A percentile compares a stretch with the other conserved stretches of the same genome.
Conservation (phyloP, 2,797 vertebrate genomes). For the Eulemur mongoz region DNA sequence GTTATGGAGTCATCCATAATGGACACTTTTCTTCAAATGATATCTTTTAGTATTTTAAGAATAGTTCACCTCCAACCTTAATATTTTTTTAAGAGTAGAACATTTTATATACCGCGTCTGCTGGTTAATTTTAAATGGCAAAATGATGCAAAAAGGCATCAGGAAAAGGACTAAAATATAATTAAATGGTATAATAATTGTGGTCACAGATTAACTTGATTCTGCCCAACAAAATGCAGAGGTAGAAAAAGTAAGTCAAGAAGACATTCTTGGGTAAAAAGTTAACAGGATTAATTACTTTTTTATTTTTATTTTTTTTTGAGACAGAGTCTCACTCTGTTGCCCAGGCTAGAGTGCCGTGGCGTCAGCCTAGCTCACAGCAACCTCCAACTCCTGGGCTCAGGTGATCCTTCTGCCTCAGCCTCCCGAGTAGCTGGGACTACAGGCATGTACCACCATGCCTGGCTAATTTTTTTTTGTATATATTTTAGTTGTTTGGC, state of each 20-base stretch:
- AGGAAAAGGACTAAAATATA: background rate
- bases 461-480: too few species aligned
- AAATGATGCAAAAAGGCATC: background rate
- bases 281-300: background rate
- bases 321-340: too few species aligned
- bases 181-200: background rate
- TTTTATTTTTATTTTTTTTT: too few species aligned
- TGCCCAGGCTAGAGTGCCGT: too few species aligned
- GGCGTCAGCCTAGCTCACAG: too few species aligned
- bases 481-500: too few species aligned
- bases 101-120: background rate
- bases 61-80: background rate
- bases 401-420: too few species aligned
- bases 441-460: too few species aligned
- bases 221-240: background rate
- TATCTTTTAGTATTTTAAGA: slow-evolving; percentile 7
- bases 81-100: background rate
- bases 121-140: background rate
- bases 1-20: background rate
- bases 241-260: background rate
- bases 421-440: too few species aligned
- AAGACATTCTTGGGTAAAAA: background rate
- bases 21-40: background rate
- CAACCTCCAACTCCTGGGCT: too few species aligned
- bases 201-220: background rate